These are phyloP conservation scores for Conistra vaccinii DNA, from an alignment of 2,888 invertebrate species.

Conservation along the genomic window DNA sequence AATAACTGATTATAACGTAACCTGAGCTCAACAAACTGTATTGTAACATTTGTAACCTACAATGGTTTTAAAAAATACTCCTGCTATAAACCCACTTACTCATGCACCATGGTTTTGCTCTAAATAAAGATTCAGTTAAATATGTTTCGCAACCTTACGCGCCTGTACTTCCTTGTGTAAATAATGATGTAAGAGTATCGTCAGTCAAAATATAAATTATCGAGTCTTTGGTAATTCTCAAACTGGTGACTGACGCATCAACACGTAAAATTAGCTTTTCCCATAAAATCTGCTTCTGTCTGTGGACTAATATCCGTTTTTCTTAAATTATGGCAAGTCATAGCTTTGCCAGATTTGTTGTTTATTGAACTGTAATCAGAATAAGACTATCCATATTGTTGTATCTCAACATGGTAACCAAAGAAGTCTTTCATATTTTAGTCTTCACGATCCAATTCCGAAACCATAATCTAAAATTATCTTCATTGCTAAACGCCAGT, in stretches of 20 bases:
- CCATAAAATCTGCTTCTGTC: conserved; percentile 24
- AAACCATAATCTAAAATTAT: conserved; percentile 50
- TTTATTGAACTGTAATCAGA: background rate
- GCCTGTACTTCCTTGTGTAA: conserved; percentile 82
- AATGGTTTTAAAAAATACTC: conserved; percentile 78
- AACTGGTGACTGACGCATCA: conserved; percentile 67
- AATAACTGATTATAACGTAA: conserved; percentile 63
- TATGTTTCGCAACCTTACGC: conserved; percentile 79
- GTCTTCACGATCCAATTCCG: conserved; percentile 9
- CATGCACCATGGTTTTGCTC: conserved; percentile 77
- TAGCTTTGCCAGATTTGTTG: background rate
- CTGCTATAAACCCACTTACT: conserved; percentile 83
- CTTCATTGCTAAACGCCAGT: conserved; percentile 16
- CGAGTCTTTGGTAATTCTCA: conserved; percentile 64
- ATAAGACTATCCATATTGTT: background rate
- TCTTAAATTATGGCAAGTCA: background rate
- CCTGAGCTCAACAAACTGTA: conserved; percentile 49
- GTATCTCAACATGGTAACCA: background rate
- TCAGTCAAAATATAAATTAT: conserved; percentile 64
- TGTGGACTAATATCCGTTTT: background rate
- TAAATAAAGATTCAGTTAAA: conserved; percentile 79
- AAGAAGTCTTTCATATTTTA: conserved; percentile 2
- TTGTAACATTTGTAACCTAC: conserved; percentile 56
- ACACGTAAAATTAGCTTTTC: conserved; percentile 45
- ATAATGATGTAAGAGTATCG: conserved; percentile 82